Base-by-base conservation (phyloP, 64 coral and sea anemone species). In the Porites lutea region DNA sequence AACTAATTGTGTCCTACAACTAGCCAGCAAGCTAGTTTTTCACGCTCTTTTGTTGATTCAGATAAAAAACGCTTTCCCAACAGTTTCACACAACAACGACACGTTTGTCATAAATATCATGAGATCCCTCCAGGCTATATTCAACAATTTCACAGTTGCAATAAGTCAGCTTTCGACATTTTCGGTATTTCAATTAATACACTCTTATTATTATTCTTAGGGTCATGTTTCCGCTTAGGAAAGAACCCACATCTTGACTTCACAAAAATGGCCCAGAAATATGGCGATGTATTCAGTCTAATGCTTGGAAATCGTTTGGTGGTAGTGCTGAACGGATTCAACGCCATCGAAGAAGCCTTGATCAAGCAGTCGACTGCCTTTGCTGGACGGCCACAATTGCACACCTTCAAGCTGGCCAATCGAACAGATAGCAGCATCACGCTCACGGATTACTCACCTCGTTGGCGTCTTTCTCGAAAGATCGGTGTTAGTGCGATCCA, bases 281-380 rank as follows among this genome's bases (percentile, higher is more conserved):
- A 96, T 45, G 95, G 95, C 0, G 68, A 93, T 18, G 88, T 96
- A 5, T 93, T 86, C 74, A 96, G 95, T 52, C 72, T 96, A 45
- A 87, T 63, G 46, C 65, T 96, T 27, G 95, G 95, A 16, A 81
- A 82, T 67, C 71, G 95, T n/a, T 82, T 96, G 37, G 86, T 86
- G 6, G 95, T 96, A 15, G 95, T 96, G 57, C 54, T 96, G 11
- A 96, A 93, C 51, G 87, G 91, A 23, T 66, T 82, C 0, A 74
- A 86, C 6, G 66, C 91, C 11, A 93, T 96, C 57, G 87, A 86
- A 37, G 95, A 96, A n/a, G 73, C 72, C 54, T 65, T 96, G 52
- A 67, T 93, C 8, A 96, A 96, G 91, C 82, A 89, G 5, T 96
- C 95, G 3, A 78, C 19, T 13, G 82, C 85, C 73, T 93, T 96